Percentiles rank a stretch among this genome's conserved stretches.
These are phyloP conservation scores for Tenebrio molitor DNA, from an alignment of 1,140 invertebrate species.

Conservation along the genomic window DNA sequence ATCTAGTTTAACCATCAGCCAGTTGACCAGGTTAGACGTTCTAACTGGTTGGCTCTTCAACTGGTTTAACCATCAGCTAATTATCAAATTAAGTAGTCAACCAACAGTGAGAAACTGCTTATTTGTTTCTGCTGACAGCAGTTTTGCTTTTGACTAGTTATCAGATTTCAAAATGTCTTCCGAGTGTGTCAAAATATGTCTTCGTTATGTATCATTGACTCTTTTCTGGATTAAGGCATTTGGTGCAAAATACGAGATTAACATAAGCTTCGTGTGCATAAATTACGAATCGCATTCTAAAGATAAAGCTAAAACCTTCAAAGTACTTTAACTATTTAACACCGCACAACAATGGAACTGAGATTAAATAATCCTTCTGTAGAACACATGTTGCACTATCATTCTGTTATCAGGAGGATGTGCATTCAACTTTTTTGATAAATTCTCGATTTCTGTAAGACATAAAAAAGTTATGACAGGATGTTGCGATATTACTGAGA, in stretches of 20 bases:
- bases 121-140: too few relatives aligned
- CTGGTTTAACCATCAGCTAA: too few relatives aligned
- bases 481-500: too few relatives aligned
- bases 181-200: too few relatives aligned
- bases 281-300: not conserved
- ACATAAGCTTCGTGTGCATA: not conserved
- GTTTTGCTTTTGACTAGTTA: not conserved
- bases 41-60: too few relatives aligned
- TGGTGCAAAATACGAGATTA: not conserved
- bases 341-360: not conserved
- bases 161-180: not conserved
- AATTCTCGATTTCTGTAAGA: too few relatives aligned
- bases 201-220: too few relatives aligned
- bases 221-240: not conserved
- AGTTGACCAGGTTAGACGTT: too few relatives aligned
- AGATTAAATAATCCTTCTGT: not conserved
- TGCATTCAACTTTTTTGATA: too few relatives aligned
- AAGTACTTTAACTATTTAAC: not conserved
- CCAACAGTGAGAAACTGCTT: too few relatives aligned
- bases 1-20: too few relatives aligned
- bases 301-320: slow-evolving; percentile 8
- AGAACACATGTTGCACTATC: not conserved
- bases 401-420: not conserved
- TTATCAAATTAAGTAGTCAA: too few relatives aligned
- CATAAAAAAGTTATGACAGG: not conserved